Conservation (phyloP, 2,888 invertebrate genomes). For the Campoplex nolae region DNA sequence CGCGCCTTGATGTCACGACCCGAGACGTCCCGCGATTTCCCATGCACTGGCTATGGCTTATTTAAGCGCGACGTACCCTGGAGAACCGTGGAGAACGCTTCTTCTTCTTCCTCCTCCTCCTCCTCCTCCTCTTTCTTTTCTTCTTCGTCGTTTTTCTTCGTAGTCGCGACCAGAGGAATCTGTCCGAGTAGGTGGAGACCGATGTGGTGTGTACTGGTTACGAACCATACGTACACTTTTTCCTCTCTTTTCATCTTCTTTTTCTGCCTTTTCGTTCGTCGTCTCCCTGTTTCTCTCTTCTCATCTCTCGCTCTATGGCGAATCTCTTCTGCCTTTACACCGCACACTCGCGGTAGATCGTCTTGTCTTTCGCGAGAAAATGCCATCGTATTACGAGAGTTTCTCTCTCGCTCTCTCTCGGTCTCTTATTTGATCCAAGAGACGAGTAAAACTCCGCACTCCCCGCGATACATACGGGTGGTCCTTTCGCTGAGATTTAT, state of each 20-base stretch:
- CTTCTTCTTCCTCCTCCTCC: slow-evolving; percentile 59
- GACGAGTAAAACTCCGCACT: slow-evolving; percentile 48
- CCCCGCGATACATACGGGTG: slow-evolving; percentile 74
- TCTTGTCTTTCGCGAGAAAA: slow-evolving; percentile 65
- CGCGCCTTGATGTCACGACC: slow-evolving; percentile 74
- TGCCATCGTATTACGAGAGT: slow-evolving; percentile 70
- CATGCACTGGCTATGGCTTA: slow-evolving; percentile 67
- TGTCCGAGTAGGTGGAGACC: slow-evolving; percentile 68
- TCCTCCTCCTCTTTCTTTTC: slow-evolving; percentile 37
- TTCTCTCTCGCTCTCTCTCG: slow-evolving; percentile 7
- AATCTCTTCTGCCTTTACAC: slow-evolving; percentile 51
- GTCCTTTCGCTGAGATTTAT: slow-evolving; percentile 77
- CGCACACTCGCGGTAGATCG: slow-evolving; percentile 56
- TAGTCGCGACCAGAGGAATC: slow-evolving; percentile 58
- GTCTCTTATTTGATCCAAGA: slow-evolving; percentile 61
- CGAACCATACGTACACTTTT: slow-evolving; percentile 22
- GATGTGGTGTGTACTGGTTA: slow-evolving; percentile 62
- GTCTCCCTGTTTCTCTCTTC: slow-evolving; percentile 37
- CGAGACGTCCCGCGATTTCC: slow-evolving; percentile 68
- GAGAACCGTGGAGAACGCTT: slow-evolving; percentile 67
- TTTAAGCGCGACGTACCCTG: slow-evolving; percentile 65
- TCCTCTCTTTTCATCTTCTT: slow-evolving; percentile 21
- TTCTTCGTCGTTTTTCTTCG: slow-evolving; percentile 34
- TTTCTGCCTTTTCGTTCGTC: slow-evolving; percentile 19
- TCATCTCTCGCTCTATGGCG: slow-evolving; percentile 22